phyloP scores from a whole-genome alignment of 2,888 invertebrate species.

The Ophion slaviceki region DNA sequence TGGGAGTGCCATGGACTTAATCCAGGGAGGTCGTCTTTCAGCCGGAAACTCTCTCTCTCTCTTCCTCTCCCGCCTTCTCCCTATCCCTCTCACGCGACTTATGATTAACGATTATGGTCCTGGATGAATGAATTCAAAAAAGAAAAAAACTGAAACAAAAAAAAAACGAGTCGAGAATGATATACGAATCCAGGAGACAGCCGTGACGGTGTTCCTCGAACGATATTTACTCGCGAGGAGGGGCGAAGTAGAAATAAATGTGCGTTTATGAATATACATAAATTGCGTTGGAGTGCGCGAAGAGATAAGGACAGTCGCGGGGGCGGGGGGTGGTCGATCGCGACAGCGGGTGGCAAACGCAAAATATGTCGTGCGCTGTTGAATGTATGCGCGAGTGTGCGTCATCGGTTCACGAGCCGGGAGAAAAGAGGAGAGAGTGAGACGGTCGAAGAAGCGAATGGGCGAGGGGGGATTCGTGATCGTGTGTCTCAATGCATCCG shows the following conservation, averaged over 20 bases:
- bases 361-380: constrained; percentile 57
- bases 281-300: constrained; percentile 46
- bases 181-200: constrained; percentile 39
- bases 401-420: constrained; percentile 25
- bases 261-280: constrained; percentile 41
- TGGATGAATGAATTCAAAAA: constrained; percentile 49
- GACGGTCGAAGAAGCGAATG: neutral
- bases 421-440: constrained; percentile 16
- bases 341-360: constrained; percentile 69
- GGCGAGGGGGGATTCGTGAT: neutral
- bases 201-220: constrained; percentile 54
- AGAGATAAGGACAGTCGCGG: constrained; percentile 30
- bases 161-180: constrained; percentile 24
- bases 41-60: constrained; percentile 28
- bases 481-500: constrained; percentile 49
- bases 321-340: constrained; percentile 11
- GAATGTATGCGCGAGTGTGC: constrained; percentile 42
- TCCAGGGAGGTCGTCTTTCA: constrained; percentile 56
- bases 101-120: constrained; percentile 63
- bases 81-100: constrained; percentile 15
- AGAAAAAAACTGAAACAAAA: constrained; percentile 10
- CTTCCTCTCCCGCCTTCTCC: constrained; percentile 1
- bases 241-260: constrained; percentile 12
- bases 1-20: constrained; percentile 56
- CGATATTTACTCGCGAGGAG: constrained; percentile 44